phyloP scores from a whole-genome alignment of 2,113 vertebrate species.

The Alces alces region DNA sequence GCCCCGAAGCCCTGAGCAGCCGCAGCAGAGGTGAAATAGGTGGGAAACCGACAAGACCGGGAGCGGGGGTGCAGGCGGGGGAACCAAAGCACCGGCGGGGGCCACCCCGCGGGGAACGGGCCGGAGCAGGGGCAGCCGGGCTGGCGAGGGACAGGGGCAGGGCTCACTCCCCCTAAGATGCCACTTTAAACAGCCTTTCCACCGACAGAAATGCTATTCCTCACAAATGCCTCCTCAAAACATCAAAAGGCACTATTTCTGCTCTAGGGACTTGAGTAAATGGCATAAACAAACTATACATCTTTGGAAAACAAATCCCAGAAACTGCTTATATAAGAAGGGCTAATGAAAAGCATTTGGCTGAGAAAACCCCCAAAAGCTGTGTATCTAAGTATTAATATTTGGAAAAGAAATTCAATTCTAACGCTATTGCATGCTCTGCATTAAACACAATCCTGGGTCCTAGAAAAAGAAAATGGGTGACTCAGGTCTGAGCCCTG shows the following conservation, averaged over 20 bases:
- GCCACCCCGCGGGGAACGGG: fast-evolving
- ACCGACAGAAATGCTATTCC: background rate
- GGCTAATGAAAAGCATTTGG: background rate
- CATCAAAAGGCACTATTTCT: background rate
- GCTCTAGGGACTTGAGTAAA: background rate
- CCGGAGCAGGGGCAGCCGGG: fast-evolving
- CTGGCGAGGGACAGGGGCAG: background rate
- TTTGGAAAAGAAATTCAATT: background rate
- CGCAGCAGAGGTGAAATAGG: background rate
- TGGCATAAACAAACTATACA: background rate
- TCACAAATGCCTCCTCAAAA: background rate
- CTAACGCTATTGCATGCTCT: background rate
- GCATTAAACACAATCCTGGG: background rate
- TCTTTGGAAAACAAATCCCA: background rate
- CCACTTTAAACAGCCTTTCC: background rate
- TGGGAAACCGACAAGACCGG: fast-evolving
- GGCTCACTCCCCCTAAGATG: background rate
- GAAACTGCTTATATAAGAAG: background rate
- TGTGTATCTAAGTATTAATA: background rate
- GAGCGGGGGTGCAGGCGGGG: fast-evolving
- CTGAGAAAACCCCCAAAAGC: background rate
- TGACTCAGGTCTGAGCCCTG: background rate
- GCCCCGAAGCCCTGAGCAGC: background rate
- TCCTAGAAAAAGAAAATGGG: background rate
- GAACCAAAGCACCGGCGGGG: fast-evolving